Conservation (phyloP, 2,797 vertebrate species). For the Falco concolor region DNA sequence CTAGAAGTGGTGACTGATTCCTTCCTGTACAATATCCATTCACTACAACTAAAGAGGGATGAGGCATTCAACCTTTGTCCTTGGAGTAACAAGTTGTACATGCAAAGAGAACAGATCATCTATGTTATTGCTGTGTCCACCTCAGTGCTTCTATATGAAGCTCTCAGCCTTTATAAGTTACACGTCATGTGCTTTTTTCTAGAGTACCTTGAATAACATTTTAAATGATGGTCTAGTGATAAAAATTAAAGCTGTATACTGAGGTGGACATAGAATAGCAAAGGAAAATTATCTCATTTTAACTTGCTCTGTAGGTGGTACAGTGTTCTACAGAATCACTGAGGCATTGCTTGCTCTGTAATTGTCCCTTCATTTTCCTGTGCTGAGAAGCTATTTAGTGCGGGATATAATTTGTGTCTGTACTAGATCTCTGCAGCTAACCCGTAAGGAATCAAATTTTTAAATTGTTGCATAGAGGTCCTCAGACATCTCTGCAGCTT, state of each 20-base stretch:
- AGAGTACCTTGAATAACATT: not conserved
- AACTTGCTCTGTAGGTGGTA: not conserved
- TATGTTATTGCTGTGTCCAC: not conserved
- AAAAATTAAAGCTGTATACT: conserved; percentile 13
- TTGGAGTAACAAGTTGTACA: not conserved
- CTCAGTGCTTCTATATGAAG: not conserved
- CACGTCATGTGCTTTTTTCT: not conserved
- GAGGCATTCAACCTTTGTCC: not conserved
- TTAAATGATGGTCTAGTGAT: not conserved
- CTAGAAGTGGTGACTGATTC: conserved; percentile 14
- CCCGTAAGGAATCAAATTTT: not conserved
- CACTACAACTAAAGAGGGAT: not conserved
- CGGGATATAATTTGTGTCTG: not conserved
- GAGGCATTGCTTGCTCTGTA: conserved; percentile 20
- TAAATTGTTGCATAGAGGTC: not conserved
- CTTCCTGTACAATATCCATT: conserved; percentile 11
- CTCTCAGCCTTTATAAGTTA: not conserved
- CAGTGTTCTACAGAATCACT: not conserved
- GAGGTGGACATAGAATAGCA: not conserved
- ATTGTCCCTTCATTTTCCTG: conserved; percentile 9
- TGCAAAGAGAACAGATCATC: not conserved
- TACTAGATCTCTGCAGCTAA: not conserved
- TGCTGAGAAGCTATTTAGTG: not conserved
- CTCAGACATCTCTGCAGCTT: not conserved
- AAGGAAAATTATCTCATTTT: conserved; percentile 20